phyloP scores from a whole-genome alignment of 2,113 vertebrate species.

The Rostratula benghalensis region DNA sequence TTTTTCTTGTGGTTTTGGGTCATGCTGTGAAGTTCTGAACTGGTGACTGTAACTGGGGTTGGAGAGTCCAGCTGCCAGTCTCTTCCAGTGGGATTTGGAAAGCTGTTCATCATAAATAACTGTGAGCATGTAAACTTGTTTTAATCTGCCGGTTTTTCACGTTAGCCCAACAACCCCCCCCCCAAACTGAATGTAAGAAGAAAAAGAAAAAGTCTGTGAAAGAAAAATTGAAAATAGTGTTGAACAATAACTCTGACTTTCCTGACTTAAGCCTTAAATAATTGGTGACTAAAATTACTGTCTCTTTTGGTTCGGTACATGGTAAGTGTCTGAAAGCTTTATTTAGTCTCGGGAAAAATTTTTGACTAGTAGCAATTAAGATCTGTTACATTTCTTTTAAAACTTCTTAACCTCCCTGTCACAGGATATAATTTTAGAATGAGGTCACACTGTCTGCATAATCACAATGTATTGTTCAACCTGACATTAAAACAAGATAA shows the following conservation, averaged over 20 bases:
- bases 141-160: neutral
- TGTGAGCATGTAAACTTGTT: neutral
- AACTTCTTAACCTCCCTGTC: neutral
- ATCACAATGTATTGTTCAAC: neutral
- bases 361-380: neutral
- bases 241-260: neutral
- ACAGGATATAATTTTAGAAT: conserved; percentile 24
- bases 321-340: neutral
- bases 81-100: neutral
- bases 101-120: neutral
- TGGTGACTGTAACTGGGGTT: neutral
- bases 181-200: neutral
- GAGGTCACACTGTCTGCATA: conserved; percentile 8
- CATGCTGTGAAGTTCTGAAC: neutral
- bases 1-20: neutral
- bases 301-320: neutral
- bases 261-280: neutral
- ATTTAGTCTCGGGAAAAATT: neutral
- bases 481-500: neutral
- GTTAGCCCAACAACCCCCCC: neutral
- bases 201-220: neutral
- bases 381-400: neutral
- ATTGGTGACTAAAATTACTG: neutral
- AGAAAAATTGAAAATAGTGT: neutral
- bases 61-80: neutral